Base-by-base conservation (phyloP, 2,888 invertebrate species). In the Dione vanillae region DNA sequence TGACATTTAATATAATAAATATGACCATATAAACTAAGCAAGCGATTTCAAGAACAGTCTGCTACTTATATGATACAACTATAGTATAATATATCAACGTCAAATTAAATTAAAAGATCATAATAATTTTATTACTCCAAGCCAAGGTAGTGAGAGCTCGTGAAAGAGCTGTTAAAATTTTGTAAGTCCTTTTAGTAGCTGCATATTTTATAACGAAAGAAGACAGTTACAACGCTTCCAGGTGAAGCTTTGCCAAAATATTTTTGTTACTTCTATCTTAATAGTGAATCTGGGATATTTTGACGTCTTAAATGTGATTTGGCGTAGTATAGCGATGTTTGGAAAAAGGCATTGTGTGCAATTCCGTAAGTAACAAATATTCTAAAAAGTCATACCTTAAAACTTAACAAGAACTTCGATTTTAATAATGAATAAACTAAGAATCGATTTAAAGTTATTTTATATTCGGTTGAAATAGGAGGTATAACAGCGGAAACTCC, bases 101-200 rank as follows among this genome's bases (percentile, higher is more conserved):
- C 49, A 69, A 54, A 69, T 64, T 54, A 45, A 69, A 54, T 69
- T 35, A 41, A 40, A 19, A 12, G 49, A 8, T 40, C 49, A 40
- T 65, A 58, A 65, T 45, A 69, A 65, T 49, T 65, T 69, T 58
- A 47, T 65, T 58, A 49, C 14, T 41, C 45, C 43, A 65, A 58
- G 49, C 19, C 64, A 19, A 19, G 37, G 64, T 47, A 47, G 37
- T 49, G 19, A 40, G 19, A 45, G 27, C n/a, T 49, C 49, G 40
- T 49, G 49, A 64, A 35, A 45, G 19, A 37, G 37, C 45, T 11
- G 27, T 61, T 61, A 45, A 61, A 61, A 61, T 45, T 61, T 61
- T 27, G 45, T 45, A 45, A 61, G 61, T 45, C 61, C 16, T 45
- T 43, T 47, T n/a, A 16, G 45, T 12, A 27, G 45, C 9, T n/a